phyloP scores from a whole-genome alignment of 1,140 invertebrate genomes.

The Babylonia areolata region DNA sequence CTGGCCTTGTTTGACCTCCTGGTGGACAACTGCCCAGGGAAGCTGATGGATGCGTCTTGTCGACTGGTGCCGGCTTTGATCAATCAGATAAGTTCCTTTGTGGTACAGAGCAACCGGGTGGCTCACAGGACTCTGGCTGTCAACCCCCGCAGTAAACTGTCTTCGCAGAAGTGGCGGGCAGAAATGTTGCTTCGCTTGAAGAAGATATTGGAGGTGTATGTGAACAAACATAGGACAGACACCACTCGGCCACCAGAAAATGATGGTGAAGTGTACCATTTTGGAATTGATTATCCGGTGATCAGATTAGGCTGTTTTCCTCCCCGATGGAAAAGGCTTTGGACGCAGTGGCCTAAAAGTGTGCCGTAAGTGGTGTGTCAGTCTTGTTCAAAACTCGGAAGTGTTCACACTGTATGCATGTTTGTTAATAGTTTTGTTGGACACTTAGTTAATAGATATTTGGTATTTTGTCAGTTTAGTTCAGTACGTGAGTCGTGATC shows the following conservation, averaged over 20 bases:
- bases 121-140: neutral
- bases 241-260: neutral
- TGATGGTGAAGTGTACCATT: neutral
- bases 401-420: too few relatives aligned
- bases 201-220: neutral
- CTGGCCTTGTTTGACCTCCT: conserved; percentile 17
- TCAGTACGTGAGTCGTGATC: too few relatives aligned
- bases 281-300: neutral
- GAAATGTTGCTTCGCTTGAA: conserved; percentile 11
- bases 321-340: neutral
- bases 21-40: neutral
- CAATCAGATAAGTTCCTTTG: neutral
- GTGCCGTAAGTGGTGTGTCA: too few relatives aligned
- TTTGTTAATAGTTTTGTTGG: too few relatives aligned
- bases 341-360: conserved; percentile 2
- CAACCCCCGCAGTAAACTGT: conserved; percentile 15
- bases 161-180: conserved; percentile 18
- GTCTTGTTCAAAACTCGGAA: too few relatives aligned
- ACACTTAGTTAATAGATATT: too few relatives aligned
- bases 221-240: neutral
- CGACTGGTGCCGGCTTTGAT: conserved; percentile 9
- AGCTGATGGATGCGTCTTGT: neutral
- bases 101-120: neutral
- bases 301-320: neutral
- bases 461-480: too few relatives aligned